A percentile compares a stretch with the other conserved stretches of the same genome.
phyloP scores from a whole-genome alignment of 2,888 invertebrate species.

The Aspidapion aeneum region DNA sequence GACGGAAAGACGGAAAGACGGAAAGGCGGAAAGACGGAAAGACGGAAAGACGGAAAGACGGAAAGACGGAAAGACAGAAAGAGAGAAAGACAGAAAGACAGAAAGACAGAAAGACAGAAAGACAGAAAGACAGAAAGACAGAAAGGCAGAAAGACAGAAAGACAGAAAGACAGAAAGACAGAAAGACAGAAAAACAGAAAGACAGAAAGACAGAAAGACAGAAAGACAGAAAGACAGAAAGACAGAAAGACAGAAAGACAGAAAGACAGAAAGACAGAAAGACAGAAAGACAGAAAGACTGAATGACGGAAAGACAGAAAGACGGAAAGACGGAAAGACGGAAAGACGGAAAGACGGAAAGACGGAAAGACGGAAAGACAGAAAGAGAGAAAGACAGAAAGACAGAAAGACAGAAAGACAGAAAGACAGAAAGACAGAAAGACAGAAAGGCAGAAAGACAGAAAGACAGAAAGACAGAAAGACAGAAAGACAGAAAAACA shows the following conservation, averaged over 20 bases:
- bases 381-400: slow-evolving; percentile 16
- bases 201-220: slow-evolving; percentile 1
- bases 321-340: slow-evolving; percentile 9
- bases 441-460: slow-evolving; percentile 17
- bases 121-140: slow-evolving; percentile 6
- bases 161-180: slow-evolving; percentile 1
- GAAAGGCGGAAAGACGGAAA: slow-evolving; percentile 1
- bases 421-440: slow-evolving; percentile 21
- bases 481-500: slow-evolving; percentile 18
- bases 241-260: slow-evolving; percentile 3
- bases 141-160: slow-evolving; percentile 1
- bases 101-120: slow-evolving; percentile 3
- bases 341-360: slow-evolving; percentile 12
- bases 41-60: slow-evolving; percentile 1
- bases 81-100: slow-evolving; percentile 3
- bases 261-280: slow-evolving; percentile 1
- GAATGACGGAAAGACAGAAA: slow-evolving; percentile 3
- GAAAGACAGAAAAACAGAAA: slow-evolving; percentile 1
- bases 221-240: slow-evolving; percentile 3
- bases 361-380: slow-evolving; percentile 16
- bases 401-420: slow-evolving; percentile 19
- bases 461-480: slow-evolving; percentile 17
- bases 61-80: slow-evolving; percentile 5
- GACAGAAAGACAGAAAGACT: slow-evolving; percentile 2
- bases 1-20: slow-evolving; percentile 3